These are phyloP conservation scores for Siderastrea radians DNA, from an alignment of 92 coral and sea anemone species.

Conservation along the genomic window DNA sequence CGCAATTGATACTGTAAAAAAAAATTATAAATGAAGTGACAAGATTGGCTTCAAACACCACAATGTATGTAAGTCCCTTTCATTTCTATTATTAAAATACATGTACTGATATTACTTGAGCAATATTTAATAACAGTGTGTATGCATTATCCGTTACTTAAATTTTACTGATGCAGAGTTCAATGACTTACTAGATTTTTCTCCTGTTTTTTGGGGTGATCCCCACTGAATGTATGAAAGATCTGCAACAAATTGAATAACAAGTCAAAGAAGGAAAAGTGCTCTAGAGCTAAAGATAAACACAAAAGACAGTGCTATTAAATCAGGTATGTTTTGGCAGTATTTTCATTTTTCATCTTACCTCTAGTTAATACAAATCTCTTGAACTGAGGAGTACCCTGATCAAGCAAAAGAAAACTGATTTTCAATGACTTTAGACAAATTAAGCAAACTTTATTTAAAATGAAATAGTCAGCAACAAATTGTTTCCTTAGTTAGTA, in stretches of 20 bases:
- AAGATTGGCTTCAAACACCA: neutral
- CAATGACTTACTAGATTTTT: slow-evolving; percentile 78
- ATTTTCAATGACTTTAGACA: neutral
- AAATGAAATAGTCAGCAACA: too few species aligned
- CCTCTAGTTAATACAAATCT: slow-evolving; percentile 83
- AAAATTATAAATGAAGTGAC: neutral
- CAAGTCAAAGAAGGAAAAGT: neutral
- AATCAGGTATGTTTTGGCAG: neutral
- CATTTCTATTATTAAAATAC: too few species aligned
- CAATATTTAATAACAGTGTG: too few species aligned
- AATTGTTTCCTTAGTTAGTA: too few species aligned
- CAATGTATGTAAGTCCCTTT: neutral
- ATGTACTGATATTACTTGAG: too few species aligned
- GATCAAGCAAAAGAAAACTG: neutral
- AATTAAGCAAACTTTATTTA: neutral
- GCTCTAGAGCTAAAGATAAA: neutral
- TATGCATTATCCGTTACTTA: too few species aligned
- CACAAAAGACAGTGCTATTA: too few species aligned
- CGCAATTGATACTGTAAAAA: slow-evolving; percentile 69
- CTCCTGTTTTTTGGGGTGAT: slow-evolving; percentile 85
- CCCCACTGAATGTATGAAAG: slow-evolving; percentile 88
- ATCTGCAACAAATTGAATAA: slow-evolving; percentile 52
- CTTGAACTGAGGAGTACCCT: slow-evolving; percentile 94
- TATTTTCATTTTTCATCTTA: neutral
- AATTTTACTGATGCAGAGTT: too few species aligned